phyloP scores from a whole-genome alignment of 2,888 invertebrate genomes.

The Synanthedon formicaeformis region DNA sequence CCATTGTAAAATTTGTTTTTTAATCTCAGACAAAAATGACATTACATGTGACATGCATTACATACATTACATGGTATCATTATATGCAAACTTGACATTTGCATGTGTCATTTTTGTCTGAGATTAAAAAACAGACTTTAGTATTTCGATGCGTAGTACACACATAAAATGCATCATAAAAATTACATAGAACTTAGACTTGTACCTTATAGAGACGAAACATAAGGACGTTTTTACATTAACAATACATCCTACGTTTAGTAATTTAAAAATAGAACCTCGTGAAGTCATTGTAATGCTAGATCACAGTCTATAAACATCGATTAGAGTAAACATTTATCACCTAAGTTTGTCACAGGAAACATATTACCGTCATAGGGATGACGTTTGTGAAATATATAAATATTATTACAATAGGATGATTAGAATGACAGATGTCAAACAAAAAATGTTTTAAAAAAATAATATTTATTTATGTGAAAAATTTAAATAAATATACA shows the following conservation, averaged over 20 bases:
- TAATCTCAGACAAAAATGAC: too few relatives aligned
- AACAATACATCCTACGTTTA: neutral
- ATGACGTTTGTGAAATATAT: conserved; percentile 20
- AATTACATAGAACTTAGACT: neutral
- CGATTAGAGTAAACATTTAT: conserved; percentile 42
- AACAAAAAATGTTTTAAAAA: too few relatives aligned
- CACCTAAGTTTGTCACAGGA: conserved; percentile 43
- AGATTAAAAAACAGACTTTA: too few relatives aligned
- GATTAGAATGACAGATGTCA: too few relatives aligned
- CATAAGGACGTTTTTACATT: neutral
- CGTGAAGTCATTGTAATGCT: conserved; percentile 52
- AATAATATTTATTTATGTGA: too few relatives aligned
- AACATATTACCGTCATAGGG: conserved; percentile 36
- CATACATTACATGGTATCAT: too few relatives aligned
- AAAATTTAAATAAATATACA: too few relatives aligned
- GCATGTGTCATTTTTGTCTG: too few relatives aligned
- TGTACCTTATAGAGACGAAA: neutral
- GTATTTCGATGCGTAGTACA: too few relatives aligned
- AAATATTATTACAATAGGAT: conserved; percentile 2
- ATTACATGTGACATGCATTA: too few relatives aligned
- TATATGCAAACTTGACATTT: too few relatives aligned
- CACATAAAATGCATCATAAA: neutral
- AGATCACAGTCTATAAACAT: conserved; percentile 69
- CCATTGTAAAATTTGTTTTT: too few relatives aligned
- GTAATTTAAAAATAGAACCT: conserved; percentile 58